Evolutionary conservation across 1,140 invertebrate species (phyloP).

Genomic region (Liolophura sinensis): DNA sequence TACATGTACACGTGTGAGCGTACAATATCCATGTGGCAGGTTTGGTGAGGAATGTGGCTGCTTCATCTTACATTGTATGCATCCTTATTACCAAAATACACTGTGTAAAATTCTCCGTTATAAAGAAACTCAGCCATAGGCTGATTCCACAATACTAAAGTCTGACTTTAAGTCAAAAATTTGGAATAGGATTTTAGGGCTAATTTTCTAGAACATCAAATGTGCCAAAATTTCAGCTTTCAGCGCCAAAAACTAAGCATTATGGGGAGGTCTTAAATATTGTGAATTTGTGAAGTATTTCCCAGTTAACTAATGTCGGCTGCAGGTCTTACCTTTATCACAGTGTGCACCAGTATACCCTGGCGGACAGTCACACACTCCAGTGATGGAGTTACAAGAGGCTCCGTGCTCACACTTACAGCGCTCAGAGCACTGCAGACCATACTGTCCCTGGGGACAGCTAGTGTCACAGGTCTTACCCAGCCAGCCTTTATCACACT

Average conservation of each 20-base stretch:
- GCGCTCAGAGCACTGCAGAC: constrained; percentile 70
- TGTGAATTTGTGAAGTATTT: neutral
- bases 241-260: too few species aligned
- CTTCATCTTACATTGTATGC: neutral
- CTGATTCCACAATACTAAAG: too few species aligned
- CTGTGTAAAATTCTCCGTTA: too few species aligned
- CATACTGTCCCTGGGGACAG: constrained; percentile 77
- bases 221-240: neutral
- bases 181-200: constrained; percentile 2
- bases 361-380: constrained; percentile 37
- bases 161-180: too few species aligned
- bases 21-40: too few species aligned
- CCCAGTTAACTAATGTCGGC: neutral
- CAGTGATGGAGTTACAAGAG: constrained; percentile 34
- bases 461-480: constrained; percentile 27
- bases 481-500: constrained; percentile 41
- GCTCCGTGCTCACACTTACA: constrained; percentile 77
- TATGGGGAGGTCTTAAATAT: neutral
- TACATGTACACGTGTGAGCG: too few species aligned
- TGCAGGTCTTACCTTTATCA: constrained; percentile 32
- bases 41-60: neutral
- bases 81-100: neutral
- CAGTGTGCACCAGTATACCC: constrained; percentile 43
- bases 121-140: too few species aligned
- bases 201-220: neutral